Percentiles rank a stretch among this genome's conserved stretches.
Conservation (phyloP, 92 coral and sea anemone genomes). For the Bergia puertoricense region DNA sequence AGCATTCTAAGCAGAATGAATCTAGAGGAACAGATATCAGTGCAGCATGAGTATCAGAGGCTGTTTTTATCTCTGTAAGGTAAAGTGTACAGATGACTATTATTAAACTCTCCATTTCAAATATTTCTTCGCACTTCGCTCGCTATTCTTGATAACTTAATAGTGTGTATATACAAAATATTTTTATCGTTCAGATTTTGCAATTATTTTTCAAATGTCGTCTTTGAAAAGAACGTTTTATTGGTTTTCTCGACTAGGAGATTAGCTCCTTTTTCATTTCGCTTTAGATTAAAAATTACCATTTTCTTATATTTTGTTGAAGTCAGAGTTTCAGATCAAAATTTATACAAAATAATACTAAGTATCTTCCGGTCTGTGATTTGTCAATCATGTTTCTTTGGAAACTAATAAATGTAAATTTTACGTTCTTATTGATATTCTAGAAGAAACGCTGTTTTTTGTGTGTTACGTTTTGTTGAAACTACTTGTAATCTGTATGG, state of each 20-base stretch:
- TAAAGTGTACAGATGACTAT: neutral
- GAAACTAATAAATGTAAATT: neutral
- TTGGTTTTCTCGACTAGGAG: neutral
- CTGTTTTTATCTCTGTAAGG: slow-evolving; percentile 36
- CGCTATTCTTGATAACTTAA: neutral
- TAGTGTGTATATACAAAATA: neutral
- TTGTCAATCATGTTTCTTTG: neutral
- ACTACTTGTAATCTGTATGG: neutral
- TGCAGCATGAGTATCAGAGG: slow-evolving; percentile 9
- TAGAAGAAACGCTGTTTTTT: no score
- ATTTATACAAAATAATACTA: no score
- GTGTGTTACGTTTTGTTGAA: no score
- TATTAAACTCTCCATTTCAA: neutral
- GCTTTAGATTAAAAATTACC: neutral
- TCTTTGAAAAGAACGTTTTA: no score
- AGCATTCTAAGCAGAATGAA: slow-evolving; percentile 31
- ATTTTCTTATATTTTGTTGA: no score
- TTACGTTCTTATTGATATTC: no score
- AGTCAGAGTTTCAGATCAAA: neutral
- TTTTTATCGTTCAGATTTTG: neutral
- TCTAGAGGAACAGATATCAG: neutral
- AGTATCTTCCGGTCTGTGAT: neutral
- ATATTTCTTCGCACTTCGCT: neutral
- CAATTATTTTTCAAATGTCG: neutral
- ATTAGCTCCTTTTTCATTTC: no score